Evolutionary conservation across 2,797 vertebrate genomes (phyloP), one percentile per base, ranked within the genome.

Genomic region (Microctenopoma stevenorrisi): DNA sequence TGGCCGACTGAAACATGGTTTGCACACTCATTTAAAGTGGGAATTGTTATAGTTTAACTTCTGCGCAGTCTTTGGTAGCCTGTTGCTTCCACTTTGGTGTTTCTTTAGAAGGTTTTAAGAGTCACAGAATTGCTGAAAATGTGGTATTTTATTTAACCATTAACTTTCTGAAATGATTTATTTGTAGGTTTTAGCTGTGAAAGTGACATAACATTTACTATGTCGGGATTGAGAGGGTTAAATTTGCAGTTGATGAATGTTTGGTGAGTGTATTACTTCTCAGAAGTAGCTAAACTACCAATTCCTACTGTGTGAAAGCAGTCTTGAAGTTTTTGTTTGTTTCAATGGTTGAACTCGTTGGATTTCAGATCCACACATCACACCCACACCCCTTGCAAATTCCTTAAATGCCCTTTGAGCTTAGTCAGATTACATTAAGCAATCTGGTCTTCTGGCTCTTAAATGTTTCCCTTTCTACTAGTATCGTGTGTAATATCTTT

Each of bases 1-100:
- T 48, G 73, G 81, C 77, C 61, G 79, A 74, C 49, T 69, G 70
- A 81, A 78, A 70, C 72, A 18, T 54, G 35, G 64, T 48, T 68
- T 63, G 69, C 72, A 48, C 59, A 4, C 77, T 73, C 72, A 47
- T 72, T 81, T 58, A 60, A 66, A 77, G 72, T 26, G 33, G 16
- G 48, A 51, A 18, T 38, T 59, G 33, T 46, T 70, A 64, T 60
- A 9, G 15, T 55, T 66, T 43, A 18, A 58, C 57, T 66, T 62
- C 46, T n/a, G 47, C 6, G 10, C 44, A 30, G 38, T 74, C 56
- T 69, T 46, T 52, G 43, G 55, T 5, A 18, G 3, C 3, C 1
- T 16, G 26, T 44, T 48, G 16, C 18, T 15, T 35, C 2, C 33
- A 35, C 33, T 3, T n/a, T 0, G 0, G 12, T 33, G 2, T 33